Conservation (phyloP, 2,888 invertebrate genomes). For the Mythimna vitellina region DNA sequence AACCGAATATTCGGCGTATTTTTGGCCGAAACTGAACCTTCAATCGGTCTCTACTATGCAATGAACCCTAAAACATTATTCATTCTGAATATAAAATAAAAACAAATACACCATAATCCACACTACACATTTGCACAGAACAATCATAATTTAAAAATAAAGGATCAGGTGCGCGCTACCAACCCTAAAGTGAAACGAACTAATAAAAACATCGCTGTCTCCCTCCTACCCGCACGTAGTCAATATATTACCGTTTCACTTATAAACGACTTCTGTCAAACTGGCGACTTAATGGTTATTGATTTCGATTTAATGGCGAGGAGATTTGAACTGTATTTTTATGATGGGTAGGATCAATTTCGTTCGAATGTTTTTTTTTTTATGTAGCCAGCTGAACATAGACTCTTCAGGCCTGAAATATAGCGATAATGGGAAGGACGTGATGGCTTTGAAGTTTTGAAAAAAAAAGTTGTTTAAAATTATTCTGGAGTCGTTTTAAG, state of each 20-base stretch:
- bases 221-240: constrained; percentile 70
- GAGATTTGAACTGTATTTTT: constrained; percentile 72
- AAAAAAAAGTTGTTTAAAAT: constrained; percentile 1
- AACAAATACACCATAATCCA: constrained; percentile 57
- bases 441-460: constrained; percentile 30
- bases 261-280: constrained; percentile 84
- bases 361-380: constrained; percentile 44
- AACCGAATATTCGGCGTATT: too few species aligned
- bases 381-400: constrained; percentile 46
- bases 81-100: constrained; percentile 36
- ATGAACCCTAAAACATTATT: constrained; percentile 17
- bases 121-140: constrained; percentile 64
- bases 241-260: constrained; percentile 71
- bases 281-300: constrained; percentile 88
- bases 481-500: neutral
- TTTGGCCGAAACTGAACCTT: too few species aligned
- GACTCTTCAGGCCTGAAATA: constrained; percentile 46
- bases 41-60: neutral
- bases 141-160: constrained; percentile 84
- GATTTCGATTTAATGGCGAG: constrained; percentile 76
- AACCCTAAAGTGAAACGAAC: constrained; percentile 78
- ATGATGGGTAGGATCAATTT: constrained; percentile 59
- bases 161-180: constrained; percentile 84
- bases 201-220: constrained; percentile 72
- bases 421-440: constrained; percentile 55